Base-by-base conservation (phyloP, 2,797 vertebrate genomes). In the Sardinella longiceps region DNA sequence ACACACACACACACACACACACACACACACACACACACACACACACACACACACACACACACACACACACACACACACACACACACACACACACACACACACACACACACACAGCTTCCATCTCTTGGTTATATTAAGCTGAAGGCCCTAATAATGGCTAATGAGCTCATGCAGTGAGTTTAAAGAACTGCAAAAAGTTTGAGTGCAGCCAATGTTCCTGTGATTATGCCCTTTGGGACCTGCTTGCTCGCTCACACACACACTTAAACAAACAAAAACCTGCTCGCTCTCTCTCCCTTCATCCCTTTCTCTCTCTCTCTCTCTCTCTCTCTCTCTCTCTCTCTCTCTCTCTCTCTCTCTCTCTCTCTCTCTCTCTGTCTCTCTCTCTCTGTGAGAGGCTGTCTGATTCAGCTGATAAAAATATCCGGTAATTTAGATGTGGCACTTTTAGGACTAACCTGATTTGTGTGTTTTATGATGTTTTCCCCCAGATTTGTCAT, bases 61-160 rank as follows among this genome's bases (percentile, higher is more conserved):
- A 82, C 33, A 82, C 81, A 82, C 53, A 63, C 84, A 80, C 84
- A 82, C 53, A 63, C 53, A 60, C 81, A 82, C 53, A 70, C 39
- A 83, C 82, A 83, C 60, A 81, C 84, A 50, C 84, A 51, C 80
- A 46, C 77, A 46, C 77, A 48, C 83, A 63, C 83, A 84, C 70
- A 83, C 45, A 53, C 66, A 39, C 83, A n/a, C 23, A 39, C 7
- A 25, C 6, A 25, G 56, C 56, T 25, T 25, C n/a, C 77, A 77
- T 51, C 37, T 10, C 46, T 46, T 5, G 80, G 37, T 28, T 81
- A 10, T 80, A 84, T 87, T 84, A 85, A 87, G 83, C 70, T 77
- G 88, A 81, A 86, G 88, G 89, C 89, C 88, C 91, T 90, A 93
- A 93, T 94, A 89, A 91, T 82, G 82, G 90, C 89, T 92, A 93